A percentile compares a stretch with the other conserved stretches of the same genome.
Conservation (phyloP, 2,888 invertebrate species). For the Diarsia dahlii region DNA sequence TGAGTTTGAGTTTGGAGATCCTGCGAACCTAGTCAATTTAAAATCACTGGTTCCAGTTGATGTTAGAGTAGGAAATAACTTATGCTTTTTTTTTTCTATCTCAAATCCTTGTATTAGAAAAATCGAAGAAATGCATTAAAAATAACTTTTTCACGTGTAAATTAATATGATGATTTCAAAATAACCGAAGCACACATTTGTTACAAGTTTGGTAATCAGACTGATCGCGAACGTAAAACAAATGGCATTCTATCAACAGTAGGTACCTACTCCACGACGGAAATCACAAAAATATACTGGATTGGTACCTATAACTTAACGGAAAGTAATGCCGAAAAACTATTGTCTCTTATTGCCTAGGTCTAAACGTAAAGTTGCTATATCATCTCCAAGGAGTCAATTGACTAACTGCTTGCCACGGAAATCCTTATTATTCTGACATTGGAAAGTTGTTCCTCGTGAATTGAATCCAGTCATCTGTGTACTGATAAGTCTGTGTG, state of each 20-base stretch:
- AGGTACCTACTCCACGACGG: too few species aligned
- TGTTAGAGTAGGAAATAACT: too few species aligned
- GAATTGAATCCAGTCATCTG: conserved; percentile 39
- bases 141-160: too few species aligned
- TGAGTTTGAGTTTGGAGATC: too few species aligned
- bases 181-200: not conserved
- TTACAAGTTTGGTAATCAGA: not conserved
- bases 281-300: too few species aligned
- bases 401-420: conserved; percentile 15
- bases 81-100: too few species aligned
- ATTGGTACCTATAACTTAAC: too few species aligned
- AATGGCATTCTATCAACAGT: too few species aligned
- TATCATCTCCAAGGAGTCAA: conserved; percentile 2
- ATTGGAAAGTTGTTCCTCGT: conserved; percentile 19
- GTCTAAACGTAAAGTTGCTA: not conserved
- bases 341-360: not conserved
- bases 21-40: not conserved
- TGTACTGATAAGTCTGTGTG: conserved; percentile 42
- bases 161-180: not conserved
- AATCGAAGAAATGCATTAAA: too few species aligned
- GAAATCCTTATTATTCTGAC: conserved; percentile 39
- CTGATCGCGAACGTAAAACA: not conserved
- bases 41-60: not conserved
- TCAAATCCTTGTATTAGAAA: too few species aligned
- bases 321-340: too few species aligned